Conservation (phyloP, 2,797 vertebrate species). For the Myotis planiceps region DNA sequence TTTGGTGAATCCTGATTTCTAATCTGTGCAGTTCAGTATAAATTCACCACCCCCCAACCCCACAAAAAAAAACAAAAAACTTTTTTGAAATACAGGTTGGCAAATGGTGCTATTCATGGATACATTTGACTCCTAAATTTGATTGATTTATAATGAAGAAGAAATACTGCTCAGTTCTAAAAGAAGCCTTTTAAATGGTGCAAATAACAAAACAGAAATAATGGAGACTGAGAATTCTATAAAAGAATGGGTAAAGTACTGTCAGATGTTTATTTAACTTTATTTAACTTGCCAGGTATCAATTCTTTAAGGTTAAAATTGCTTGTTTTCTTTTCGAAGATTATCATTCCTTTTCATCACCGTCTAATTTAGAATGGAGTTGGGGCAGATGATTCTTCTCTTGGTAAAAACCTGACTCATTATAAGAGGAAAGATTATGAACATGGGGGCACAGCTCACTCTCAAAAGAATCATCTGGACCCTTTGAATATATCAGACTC, state of each 20-base stretch:
- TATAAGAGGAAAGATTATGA: not conserved
- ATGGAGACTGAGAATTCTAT: not conserved
- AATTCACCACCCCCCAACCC: not conserved
- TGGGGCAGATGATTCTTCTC: not conserved
- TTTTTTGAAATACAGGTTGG: constrained; percentile 22
- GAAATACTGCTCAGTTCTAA: not conserved
- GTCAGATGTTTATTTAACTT: not conserved
- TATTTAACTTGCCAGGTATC: not conserved
- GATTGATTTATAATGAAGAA: not conserved
- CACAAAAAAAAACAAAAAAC: not conserved
- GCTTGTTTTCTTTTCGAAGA: not conserved
- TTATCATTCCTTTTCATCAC: not conserved
- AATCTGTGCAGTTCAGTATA: not conserved
- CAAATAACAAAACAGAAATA: not conserved
- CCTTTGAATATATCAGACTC: not conserved
- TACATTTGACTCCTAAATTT: not conserved
- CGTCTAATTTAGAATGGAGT: not conserved
- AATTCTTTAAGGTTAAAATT: not conserved
- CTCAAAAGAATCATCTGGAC: accelerated
- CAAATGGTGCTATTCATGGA: not conserved
- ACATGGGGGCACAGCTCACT: not conserved
- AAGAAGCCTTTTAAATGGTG: not conserved
- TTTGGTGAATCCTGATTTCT: not conserved
- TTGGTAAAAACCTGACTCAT: not conserved
- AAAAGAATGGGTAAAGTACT: not conserved